Conservation (phyloP, 2,888 invertebrate species). For the Megastigmus dorsalis region DNA sequence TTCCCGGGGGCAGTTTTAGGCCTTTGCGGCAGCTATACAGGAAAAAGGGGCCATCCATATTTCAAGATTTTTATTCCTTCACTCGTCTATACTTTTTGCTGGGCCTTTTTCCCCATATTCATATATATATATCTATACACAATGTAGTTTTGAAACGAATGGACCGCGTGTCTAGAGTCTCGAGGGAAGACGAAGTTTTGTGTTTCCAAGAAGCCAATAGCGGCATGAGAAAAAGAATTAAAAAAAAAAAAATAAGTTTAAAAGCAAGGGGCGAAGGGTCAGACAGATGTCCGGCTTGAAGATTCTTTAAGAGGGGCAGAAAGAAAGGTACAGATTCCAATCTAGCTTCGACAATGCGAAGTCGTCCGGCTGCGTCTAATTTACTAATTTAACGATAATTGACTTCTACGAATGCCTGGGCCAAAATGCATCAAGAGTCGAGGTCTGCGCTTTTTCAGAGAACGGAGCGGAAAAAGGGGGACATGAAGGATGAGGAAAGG, state of each 20-base stretch:
- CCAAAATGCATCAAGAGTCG: slow-evolving; percentile 2
- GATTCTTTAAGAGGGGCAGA: slow-evolving; percentile 33
- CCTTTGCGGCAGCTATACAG: no score
- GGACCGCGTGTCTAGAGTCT: neutral
- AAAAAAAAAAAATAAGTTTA: no score
- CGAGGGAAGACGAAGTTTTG: neutral
- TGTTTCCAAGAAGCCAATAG: neutral
- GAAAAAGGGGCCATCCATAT: no score
- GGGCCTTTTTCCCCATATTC: neutral
- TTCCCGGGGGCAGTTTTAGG: no score
- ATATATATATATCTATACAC: no score
- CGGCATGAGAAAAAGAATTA: no score
- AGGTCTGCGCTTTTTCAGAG: neutral
- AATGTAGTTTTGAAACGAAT: neutral
- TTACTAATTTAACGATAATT: slow-evolving; percentile 66
- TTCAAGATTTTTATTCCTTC: no score
- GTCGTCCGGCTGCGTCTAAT: slow-evolving; percentile 58
- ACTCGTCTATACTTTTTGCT: neutral
- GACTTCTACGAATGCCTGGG: slow-evolving; percentile 54
- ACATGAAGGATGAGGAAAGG: neutral
- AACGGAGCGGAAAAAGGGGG: neutral
- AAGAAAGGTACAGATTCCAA: slow-evolving; percentile 59
- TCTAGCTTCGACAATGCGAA: slow-evolving; percentile 61
- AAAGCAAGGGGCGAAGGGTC: neutral
- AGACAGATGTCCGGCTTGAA: no score